A percentile compares a stretch with the other conserved stretches of the same genome.
phyloP scores from a whole-genome alignment of 2,888 invertebrate species.

The Eustalomyia histrio region DNA sequence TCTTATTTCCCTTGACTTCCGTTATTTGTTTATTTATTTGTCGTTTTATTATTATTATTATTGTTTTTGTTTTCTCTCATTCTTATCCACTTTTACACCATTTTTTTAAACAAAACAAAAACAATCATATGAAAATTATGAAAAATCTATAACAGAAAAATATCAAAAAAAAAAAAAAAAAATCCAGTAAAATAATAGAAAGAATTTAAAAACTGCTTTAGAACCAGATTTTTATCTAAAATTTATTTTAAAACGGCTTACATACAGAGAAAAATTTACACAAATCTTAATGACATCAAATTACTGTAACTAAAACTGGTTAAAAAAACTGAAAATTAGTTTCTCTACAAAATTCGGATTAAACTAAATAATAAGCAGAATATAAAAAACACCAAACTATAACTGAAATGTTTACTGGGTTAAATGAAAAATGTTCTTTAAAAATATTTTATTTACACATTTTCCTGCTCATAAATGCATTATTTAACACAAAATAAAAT shows the following conservation, averaged over 20 bases:
- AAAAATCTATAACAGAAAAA: background rate
- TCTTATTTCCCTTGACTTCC: constrained; percentile 73
- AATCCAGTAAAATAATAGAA: background rate
- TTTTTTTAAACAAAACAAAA: constrained; percentile 1
- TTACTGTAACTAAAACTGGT: too few species aligned
- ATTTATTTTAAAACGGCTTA: too few species aligned
- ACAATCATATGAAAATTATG: constrained; percentile 1
- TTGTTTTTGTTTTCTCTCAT: constrained; percentile 41
- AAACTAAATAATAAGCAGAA: too few species aligned
- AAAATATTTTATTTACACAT: constrained; percentile 1
- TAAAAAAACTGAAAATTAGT: too few species aligned
- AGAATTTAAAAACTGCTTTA: background rate
- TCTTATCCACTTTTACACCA: background rate
- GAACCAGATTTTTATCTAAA: too few species aligned
- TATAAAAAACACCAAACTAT: too few species aligned
- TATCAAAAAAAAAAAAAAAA: background rate
- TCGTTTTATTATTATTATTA: constrained; percentile 51
- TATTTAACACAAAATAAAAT: constrained; percentile 5
- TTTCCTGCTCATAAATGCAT: constrained; percentile 13
- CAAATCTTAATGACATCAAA: too few species aligned
- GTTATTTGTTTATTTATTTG: constrained; percentile 66
- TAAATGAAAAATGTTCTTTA: background rate
- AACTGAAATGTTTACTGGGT: too few species aligned
- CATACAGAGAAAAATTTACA: too few species aligned
- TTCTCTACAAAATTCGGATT: too few species aligned